Percentiles rank a stretch among this genome's conserved stretches.
These are phyloP conservation scores for Ceratina australensis DNA, from an alignment of 1,140 invertebrate species.

Conservation along the genomic window DNA sequence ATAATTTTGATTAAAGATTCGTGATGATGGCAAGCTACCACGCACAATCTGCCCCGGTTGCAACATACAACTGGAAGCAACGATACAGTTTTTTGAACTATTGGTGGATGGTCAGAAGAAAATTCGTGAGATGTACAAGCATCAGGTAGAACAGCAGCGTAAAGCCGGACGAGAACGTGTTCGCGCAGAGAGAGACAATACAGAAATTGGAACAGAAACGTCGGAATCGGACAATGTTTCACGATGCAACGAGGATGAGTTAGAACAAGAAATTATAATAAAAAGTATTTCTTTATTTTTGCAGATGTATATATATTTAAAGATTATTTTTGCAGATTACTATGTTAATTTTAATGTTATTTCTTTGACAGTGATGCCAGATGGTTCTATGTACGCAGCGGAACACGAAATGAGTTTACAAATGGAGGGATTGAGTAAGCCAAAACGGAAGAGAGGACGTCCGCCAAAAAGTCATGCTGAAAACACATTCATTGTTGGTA, in stretches of 20 bases:
- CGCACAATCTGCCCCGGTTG: constrained; percentile 87
- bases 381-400: constrained; percentile 80
- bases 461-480: constrained; percentile 81
- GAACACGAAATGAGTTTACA: constrained; percentile 81
- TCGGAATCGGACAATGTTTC: constrained; percentile 51
- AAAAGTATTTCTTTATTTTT: constrained; percentile 73
- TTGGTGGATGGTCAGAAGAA: constrained; percentile 84
- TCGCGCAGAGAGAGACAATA: constrained; percentile 59
- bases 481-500: constrained; percentile 70
- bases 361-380: constrained; percentile 77
- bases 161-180: constrained; percentile 66
- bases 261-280: constrained; percentile 78
- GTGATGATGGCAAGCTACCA: constrained; percentile 84
- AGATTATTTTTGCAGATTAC: not conserved
- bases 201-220: constrained; percentile 49
- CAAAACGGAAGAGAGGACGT: constrained; percentile 84
- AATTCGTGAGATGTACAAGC: constrained; percentile 79
- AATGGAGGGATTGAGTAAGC: constrained; percentile 84
- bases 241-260: constrained; percentile 64
- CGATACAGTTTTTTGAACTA: constrained; percentile 85
- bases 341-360: constrained; percentile 11
- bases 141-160: constrained; percentile 73
- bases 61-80: constrained; percentile 86
- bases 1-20: constrained; percentile 78
- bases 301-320: not conserved